Evolutionary conservation across 2,113 vertebrate species (phyloP).

Genomic region (Craseonycteris thonglongyai): DNA sequence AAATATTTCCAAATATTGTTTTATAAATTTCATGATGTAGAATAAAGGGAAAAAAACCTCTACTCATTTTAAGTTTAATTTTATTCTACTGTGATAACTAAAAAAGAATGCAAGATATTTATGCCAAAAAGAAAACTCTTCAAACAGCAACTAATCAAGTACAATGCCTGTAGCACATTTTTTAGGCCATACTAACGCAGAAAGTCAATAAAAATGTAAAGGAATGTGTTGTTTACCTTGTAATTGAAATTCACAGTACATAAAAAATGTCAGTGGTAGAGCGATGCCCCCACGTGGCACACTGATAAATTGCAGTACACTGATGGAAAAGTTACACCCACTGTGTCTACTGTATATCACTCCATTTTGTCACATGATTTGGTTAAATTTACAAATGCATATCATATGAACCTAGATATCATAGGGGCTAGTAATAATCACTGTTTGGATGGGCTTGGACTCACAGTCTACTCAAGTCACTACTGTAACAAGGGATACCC

Average conservation of each 20-base stretch:
- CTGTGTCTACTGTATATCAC: too few species aligned
- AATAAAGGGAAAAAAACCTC: slow-evolving; percentile 1
- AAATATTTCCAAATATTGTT: not conserved
- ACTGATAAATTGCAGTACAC: slow-evolving; percentile 38
- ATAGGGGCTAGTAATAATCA: not conserved
- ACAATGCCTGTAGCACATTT: not conserved
- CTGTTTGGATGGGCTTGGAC: not conserved
- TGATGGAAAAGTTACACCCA: not conserved
- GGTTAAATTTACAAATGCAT: not conserved
- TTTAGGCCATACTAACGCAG: not conserved
- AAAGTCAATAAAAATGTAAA: not conserved
- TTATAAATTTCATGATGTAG: slow-evolving; percentile 12
- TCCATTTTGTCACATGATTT: not conserved
- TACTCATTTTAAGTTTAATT: not conserved
- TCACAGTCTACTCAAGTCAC: not conserved
- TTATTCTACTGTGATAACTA: not conserved
- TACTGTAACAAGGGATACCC: not conserved
- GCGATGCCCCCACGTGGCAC: slow-evolving; percentile 68
- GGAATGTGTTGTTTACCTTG: not conserved
- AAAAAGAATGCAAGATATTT: slow-evolving; percentile 8
- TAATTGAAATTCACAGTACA: not conserved
- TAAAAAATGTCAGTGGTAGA: slow-evolving; percentile 4
- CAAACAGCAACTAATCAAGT: slow-evolving; percentile 17
- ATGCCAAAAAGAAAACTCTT: not conserved
- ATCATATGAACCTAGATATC: not conserved